Base-by-base conservation (phyloP, 2,797 vertebrate genomes). In the Melanotaenia trifasciata region DNA sequence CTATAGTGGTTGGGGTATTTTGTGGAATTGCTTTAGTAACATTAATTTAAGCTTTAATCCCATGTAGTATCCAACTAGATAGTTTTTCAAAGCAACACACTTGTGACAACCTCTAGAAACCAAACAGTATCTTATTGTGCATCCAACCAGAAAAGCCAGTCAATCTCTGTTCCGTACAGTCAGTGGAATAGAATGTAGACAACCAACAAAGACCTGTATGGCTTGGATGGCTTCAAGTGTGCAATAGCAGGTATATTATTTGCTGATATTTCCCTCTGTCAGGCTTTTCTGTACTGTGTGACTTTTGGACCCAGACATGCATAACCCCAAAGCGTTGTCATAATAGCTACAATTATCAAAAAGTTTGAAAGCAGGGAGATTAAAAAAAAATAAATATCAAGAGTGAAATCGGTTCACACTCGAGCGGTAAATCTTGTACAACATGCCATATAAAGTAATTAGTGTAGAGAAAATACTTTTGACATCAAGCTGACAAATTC, bases 81-180 rank as follows among this genome's bases (percentile, higher is more conserved):
- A 35, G 65, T 68, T 69, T 68, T 54, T 57, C 3, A 53, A 32
- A 30, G 30, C 30, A 30, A 30, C 30, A 57, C 69, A 64, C 71
- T 79, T 10, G n/a, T 50, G 45, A 57, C 57, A 73, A 81, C 70
- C 54, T 58, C 76, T 70, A 74, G 59, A 84, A 91, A 91, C 82
- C 74, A 88, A 89, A 80, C 40, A 76, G 83, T 56, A 67, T 75
- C 38, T 72, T 70, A 86, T 78, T 91, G 89, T 90, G 90, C 89
- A 89, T 47, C 51, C 80, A 91, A 79, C 87, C 76, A 86, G 79
- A 92, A 88, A 68, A 79, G 65, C 56, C 54, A 82, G 89, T 90
- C 90, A 70, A 86, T 89, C 82, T 81, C 68, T 76, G 89, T 93
- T 92, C 18, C 76, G 92, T 91, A 81, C n/a, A 72, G 92, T 92